Evolutionary conservation across 2,888 invertebrate genomes (phyloP).

Genomic region (Meandrusa payeni): DNA sequence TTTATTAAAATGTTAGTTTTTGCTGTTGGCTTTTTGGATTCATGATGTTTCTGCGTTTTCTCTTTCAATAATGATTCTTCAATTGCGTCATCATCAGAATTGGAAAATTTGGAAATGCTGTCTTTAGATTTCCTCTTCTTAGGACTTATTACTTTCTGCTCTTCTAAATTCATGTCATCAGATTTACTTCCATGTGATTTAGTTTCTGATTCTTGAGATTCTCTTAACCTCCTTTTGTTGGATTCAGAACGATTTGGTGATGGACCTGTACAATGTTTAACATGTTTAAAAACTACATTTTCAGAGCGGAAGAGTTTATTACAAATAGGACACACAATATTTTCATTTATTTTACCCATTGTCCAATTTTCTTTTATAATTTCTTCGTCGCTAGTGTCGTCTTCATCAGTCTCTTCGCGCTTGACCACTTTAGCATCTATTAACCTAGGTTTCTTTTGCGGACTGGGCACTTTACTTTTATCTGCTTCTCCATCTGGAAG

Average conservation of each 20-base stretch:
- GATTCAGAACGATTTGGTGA: conserved; percentile 70
- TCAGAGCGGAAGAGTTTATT: conserved; percentile 72
- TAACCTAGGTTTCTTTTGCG: conserved; percentile 61
- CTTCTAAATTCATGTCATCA: conserved; percentile 46
- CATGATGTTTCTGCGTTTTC: conserved; percentile 38
- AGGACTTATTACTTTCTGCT: conserved; percentile 41
- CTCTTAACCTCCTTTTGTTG: conserved; percentile 54
- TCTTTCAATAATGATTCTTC: conserved; percentile 55
- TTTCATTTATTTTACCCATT: conserved; percentile 78
- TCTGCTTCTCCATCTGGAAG: conserved; percentile 47
- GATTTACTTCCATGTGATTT: conserved; percentile 49
- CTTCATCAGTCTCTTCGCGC: conserved; percentile 46
- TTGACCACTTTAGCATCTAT: conserved; percentile 50
- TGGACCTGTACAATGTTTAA: conserved; percentile 74
- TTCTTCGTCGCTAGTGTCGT: conserved; percentile 46
- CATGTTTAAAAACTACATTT: conserved; percentile 76
- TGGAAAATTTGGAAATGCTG: conserved; percentile 36
- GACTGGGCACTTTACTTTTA: conserved; percentile 45
- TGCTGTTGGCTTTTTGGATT: conserved; percentile 35
- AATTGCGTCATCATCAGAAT: conserved; percentile 52
- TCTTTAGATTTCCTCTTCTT: conserved; percentile 54
- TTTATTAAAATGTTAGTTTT: conserved; percentile 40
- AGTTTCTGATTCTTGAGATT: conserved; percentile 56
- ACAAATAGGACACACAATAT: conserved; percentile 75
- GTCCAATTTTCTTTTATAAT: conserved; percentile 71